Percentiles rank a stretch among this genome's conserved stretches.
These are phyloP conservation scores for Apis laboriosa DNA, from an alignment of 1,140 invertebrate genomes.

Conservation along the genomic window DNA sequence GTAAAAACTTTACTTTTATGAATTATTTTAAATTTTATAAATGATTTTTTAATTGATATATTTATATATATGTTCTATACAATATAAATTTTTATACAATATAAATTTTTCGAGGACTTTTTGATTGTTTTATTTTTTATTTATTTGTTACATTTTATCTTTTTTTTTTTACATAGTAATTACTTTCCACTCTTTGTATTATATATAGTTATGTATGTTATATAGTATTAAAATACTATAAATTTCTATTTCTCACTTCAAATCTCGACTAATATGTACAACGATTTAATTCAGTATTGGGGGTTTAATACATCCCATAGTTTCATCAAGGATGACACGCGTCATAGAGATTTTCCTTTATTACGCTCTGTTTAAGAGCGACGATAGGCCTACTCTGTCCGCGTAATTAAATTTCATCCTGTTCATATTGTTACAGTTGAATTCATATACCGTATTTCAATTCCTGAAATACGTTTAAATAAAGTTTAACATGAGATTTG, in stretches of 20 bases:
- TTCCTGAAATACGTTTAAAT: neutral
- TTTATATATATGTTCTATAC: no score
- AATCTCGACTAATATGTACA: neutral
- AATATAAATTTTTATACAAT: no score
- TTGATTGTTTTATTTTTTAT: no score
- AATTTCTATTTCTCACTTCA: neutral
- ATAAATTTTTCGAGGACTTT: no score
- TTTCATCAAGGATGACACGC: slow-evolving; percentile 34
- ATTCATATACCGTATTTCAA: neutral
- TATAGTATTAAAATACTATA: no score
- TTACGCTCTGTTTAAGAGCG: slow-evolving; percentile 26
- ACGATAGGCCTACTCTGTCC: slow-evolving; percentile 16
- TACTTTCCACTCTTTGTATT: no score
- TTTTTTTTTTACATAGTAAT: no score
- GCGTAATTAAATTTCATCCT: slow-evolving; percentile 25
- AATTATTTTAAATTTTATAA: neutral
- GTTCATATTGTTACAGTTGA: neutral
- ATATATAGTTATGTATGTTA: no score
- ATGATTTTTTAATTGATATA: no score
- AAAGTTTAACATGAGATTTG: neutral
- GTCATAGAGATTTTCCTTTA: slow-evolving; percentile 32
- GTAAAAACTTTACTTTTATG: neutral
- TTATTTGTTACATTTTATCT: no score
- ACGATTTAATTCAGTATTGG: slow-evolving; percentile 18
- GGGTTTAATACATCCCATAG: neutral